A percentile compares a stretch with the other conserved stretches of the same genome.
These are phyloP conservation scores for Euplagia quadripunctaria DNA, from an alignment of 2,888 invertebrate species.

Conservation along the genomic window DNA sequence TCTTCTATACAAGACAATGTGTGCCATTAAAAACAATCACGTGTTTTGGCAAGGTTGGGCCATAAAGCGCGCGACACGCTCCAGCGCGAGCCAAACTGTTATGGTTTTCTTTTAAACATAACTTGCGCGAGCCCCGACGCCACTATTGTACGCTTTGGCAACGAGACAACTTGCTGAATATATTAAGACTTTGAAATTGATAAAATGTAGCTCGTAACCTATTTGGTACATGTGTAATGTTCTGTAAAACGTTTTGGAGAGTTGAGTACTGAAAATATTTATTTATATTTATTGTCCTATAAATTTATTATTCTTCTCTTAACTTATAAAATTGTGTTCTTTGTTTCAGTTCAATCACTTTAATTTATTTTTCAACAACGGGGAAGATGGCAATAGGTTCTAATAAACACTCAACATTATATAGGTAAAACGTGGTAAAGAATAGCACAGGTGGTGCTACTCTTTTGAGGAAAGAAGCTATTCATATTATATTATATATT, in stretches of 20 bases:
- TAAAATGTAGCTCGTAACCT: slow-evolving; percentile 10
- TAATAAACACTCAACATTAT: too few species aligned
- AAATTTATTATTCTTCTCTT: background rate
- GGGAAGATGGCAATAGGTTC: too few species aligned
- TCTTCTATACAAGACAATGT: slow-evolving; percentile 35
- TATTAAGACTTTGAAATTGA: slow-evolving; percentile 17
- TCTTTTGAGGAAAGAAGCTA: too few species aligned
- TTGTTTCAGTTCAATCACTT: background rate
- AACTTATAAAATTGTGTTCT: background rate
- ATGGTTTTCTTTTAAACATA: slow-evolving; percentile 50
- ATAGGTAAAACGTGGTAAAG: too few species aligned
- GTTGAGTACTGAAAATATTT: background rate
- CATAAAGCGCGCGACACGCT: slow-evolving; percentile 38
- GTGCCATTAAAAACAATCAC: slow-evolving; percentile 50
- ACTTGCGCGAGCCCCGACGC: slow-evolving; percentile 21
- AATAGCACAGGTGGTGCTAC: too few species aligned
- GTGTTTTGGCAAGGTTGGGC: slow-evolving; percentile 44
- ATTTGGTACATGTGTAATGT: slow-evolving; percentile 13
- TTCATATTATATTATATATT: too few species aligned
- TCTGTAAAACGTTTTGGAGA: slow-evolving; percentile 4
- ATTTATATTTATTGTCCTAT: background rate
- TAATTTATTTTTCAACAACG: too few species aligned
- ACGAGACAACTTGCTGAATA: slow-evolving; percentile 19
- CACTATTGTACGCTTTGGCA: slow-evolving; percentile 29
- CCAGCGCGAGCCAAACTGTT: slow-evolving; percentile 43